phyloP scores from a whole-genome alignment of 2,113 vertebrate genomes.

The Semnornis frantzii region DNA sequence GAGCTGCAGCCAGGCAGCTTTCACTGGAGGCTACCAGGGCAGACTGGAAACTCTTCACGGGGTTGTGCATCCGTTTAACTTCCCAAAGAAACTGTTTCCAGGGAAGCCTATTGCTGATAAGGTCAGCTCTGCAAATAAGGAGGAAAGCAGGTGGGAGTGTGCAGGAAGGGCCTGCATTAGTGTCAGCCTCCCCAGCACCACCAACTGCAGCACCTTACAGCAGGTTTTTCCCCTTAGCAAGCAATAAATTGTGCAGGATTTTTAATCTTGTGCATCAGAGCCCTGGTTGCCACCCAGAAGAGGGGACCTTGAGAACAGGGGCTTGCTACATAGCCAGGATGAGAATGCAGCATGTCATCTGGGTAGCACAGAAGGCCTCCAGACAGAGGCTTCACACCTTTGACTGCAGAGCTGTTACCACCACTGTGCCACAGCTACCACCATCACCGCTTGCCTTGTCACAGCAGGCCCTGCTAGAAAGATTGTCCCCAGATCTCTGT shows the following conservation, averaged over 20 bases:
- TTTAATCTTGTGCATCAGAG: conserved; percentile 11
- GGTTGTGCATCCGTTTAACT: conserved; percentile 23
- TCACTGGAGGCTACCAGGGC: neutral
- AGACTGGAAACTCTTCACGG: conserved; percentile 17
- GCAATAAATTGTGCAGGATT: neutral
- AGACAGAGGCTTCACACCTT: neutral
- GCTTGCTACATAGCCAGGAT: neutral
- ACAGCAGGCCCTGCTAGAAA: too few relatives aligned
- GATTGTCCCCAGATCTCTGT: neutral
- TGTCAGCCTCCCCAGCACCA: neutral
- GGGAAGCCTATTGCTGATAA: neutral
- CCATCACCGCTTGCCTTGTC: too few relatives aligned
- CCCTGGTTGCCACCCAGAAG: neutral
- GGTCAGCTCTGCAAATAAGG: neutral
- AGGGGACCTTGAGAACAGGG: neutral
- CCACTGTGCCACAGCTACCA: neutral
- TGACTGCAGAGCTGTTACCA: neutral
- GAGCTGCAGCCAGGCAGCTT: conserved; percentile 39
- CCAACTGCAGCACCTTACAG: neutral
- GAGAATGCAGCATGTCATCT: neutral
- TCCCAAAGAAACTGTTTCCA: conserved; percentile 30
- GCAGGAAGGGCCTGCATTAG: neutral
- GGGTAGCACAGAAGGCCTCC: neutral
- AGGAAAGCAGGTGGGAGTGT: neutral
- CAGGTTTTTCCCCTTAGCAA: neutral